A percentile compares a stretch with the other conserved stretches of the same genome.
These are phyloP conservation scores for Caenorhabditis plicata DNA, from an alignment of 2,888 invertebrate species.

Conservation along the genomic window DNA sequence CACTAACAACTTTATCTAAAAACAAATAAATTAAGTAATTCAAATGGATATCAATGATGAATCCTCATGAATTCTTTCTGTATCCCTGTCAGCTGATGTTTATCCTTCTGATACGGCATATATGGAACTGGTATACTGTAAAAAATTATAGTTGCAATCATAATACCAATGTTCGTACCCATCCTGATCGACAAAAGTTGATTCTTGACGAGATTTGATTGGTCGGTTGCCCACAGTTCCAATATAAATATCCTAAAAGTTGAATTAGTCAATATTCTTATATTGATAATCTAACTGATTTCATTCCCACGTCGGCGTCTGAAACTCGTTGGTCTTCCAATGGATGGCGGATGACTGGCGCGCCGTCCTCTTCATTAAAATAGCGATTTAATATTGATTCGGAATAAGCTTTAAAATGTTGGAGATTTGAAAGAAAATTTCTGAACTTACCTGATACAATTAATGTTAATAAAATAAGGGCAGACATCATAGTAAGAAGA, in stretches of 20 bases:
- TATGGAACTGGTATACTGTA: constrained; percentile 27
- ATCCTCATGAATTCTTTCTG: too few relatives aligned
- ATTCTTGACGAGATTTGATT: constrained; percentile 24
- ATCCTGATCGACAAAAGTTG: constrained; percentile 29
- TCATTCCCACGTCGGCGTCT: constrained; percentile 34
- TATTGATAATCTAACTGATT: constrained; percentile 12
- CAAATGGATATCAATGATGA: too few relatives aligned
- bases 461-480: too few relatives aligned
- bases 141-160: neutral
- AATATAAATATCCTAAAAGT: constrained; percentile 17
- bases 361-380: constrained; percentile 17
- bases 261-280: neutral
- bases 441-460: too few relatives aligned
- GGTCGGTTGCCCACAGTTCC: constrained; percentile 23
- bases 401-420: too few relatives aligned
- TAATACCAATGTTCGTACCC: constrained; percentile 21
- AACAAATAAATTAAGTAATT: too few relatives aligned
- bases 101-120: constrained; percentile 21
- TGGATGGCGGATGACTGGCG: constrained; percentile 7
- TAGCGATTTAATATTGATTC: constrained; percentile 17
- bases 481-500: neutral
- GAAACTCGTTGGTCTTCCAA: constrained; percentile 25
- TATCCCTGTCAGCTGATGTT: too few relatives aligned
- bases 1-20: too few relatives aligned
- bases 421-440: too few relatives aligned